Evolutionary conservation across 2,113 vertebrate genomes (phyloP).

Genomic region (Rattus rattus): DNA sequence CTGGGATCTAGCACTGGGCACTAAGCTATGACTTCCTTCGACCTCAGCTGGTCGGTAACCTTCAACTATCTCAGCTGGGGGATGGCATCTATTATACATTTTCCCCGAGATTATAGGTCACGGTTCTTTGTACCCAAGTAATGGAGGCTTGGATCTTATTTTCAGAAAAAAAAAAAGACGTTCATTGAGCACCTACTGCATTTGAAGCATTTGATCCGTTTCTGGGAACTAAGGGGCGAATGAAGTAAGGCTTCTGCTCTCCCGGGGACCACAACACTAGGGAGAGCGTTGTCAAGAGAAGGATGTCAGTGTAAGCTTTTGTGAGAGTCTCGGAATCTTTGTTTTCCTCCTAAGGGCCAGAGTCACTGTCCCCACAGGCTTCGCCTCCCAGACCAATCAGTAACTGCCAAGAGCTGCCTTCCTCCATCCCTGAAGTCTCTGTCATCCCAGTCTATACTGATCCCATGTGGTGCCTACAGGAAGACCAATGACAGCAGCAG

Average conservation of each 20-base stretch:
- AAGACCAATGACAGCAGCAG: background rate
- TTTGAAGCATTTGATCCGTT: background rate
- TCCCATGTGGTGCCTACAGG: rapidly evolving
- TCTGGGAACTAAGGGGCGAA: background rate
- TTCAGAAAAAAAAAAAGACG: background rate
- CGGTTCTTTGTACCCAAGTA: background rate
- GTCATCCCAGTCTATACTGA: rapidly evolving
- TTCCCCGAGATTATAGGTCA: background rate
- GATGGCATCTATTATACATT: background rate
- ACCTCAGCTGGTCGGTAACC: background rate
- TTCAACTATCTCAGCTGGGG: background rate
- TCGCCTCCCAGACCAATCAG: too few species aligned
- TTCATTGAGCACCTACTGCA: background rate
- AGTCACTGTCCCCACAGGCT: background rate
- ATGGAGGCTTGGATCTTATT: background rate
- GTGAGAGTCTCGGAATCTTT: too few species aligned
- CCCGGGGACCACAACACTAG: background rate
- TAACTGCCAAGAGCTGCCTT: background rate
- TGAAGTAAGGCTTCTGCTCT: background rate
- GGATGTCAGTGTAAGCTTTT: background rate
- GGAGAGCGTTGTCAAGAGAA: background rate
- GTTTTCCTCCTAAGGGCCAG: background rate
- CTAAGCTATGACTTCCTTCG: background rate
- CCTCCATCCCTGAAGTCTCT: background rate
- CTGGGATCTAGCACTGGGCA: slow-evolving; percentile 52